Evolutionary conservation across 2,888 invertebrate genomes (phyloP), one percentile per base, ranked within the genome.

Genomic region (Mamestra brassicae): DNA sequence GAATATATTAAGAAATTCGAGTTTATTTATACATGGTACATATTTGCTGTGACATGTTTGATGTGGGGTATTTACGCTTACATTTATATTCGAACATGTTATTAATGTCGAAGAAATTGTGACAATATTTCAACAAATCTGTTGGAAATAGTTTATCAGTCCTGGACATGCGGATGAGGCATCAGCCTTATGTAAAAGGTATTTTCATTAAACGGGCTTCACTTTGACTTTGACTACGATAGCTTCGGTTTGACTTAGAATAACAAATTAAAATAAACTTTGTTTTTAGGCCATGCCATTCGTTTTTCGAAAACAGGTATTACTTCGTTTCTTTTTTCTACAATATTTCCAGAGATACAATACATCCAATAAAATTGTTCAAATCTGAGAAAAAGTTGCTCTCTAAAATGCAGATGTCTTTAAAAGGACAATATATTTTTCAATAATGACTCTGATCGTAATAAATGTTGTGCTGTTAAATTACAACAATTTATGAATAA

Each of bases 1-100:
- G 87, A 87, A 90, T 89, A 87, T 78, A 86, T 88, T 88, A 81
- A 77, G 76, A 84, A 83, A 86, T 74, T 84, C 68, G 72, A 80
- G 57, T 74, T 75, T 80, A 61, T 85, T 82, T 81, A 75, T 74
- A 75, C 74, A 66, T 72, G 63, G 63, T 76, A 71, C 85, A 86
- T 84, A 80, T 85, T 86, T 80, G 76, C 67, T 73, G 63, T 78
- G 55, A 69, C 73, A 64, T 80, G 63, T 80, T 76, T 70, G 64
- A 77, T 66, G 58, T 76, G 45, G 62, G 63, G 34, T 68, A 68
- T 71, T 71, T 54, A 52, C 7, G 42, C 6, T 64, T 52, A 47
- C 36, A 58, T 64, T 64, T 36, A 26, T 80, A 13, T 66, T 52
- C 13, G 38, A 17, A 52, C 11, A 58, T 47, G 13, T 71, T 38